Base-by-base conservation (phyloP, 2,113 vertebrate species). In the Xerus inauris region DNA sequence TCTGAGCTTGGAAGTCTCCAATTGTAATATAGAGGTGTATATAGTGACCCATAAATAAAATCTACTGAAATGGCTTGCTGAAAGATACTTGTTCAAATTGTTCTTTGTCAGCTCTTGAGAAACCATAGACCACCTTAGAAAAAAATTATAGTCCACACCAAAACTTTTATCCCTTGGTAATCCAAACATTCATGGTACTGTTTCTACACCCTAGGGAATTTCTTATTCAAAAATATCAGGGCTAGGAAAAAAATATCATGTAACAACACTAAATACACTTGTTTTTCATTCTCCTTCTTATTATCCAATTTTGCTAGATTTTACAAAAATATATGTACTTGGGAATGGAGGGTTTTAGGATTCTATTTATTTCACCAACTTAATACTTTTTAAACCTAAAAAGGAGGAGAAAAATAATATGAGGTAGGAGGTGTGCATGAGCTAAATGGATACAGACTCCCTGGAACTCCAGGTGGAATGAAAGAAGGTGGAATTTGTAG, bases 401-500 rank as follows among this genome's bases (percentile, higher is more conserved):
- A 87, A 30, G 49, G 24, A 71, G 24, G 8, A 59, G 76, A 71
- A 89, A 87, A 72, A 80, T 11, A 20, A 80, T 54, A 40, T 19
- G 22, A 22, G 19, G 62, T 79, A 40, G 54, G 79, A 93, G 69
- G 35, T 67, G n/a, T 67, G 17, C 35, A 32, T 12, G 69, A 93
- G 35, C 24, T 73, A 81, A 81, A 7, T 45, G 40, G 75, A n/a
- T 75, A 13, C n/a, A 87, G 17, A 38, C 6, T 67, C 49, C 62
- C 26, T 22, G 49, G n/a, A 81, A 91, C 69, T 81, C 84, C 65
- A 91, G 20, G 79, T 94, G 45, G 40, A 26, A 88, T 30, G 16
- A 59, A 87, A 80, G 30, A 51, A 30, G 73, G 6, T 9, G 89
- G 59, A 87, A 86, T 96, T 89, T 83, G 38, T 69, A 80, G 83